These are phyloP conservation scores for Mugil cephalus DNA, from an alignment of 2,113 vertebrate species.

Conservation along the genomic window DNA sequence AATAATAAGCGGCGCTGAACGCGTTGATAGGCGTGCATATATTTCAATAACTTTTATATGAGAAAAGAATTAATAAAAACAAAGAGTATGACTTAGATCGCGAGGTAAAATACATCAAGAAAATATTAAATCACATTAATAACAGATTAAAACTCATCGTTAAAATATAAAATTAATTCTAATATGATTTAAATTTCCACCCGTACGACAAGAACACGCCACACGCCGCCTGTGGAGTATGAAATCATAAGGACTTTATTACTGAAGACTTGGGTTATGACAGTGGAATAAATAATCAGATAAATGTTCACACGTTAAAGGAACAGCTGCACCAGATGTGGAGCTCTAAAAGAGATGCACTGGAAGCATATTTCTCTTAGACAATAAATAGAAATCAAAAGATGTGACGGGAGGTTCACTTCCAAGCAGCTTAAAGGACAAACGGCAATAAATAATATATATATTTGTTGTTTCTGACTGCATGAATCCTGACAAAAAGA, in stretches of 20 bases:
- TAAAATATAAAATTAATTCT: not conserved
- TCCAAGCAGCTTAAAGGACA: slow-evolving; percentile 77
- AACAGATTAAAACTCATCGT: no score
- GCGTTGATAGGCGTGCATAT: slow-evolving; percentile 25
- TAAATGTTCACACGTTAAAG: slow-evolving; percentile 87
- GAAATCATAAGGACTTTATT: slow-evolving; percentile 95
- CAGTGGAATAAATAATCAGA: slow-evolving; percentile 98
- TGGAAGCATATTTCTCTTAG: slow-evolving; percentile 80
- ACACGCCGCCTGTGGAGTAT: slow-evolving; percentile 84
- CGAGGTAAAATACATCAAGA: no score
- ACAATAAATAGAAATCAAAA: slow-evolving; percentile 92
- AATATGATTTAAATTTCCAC: not conserved
- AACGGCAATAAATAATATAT: slow-evolving; percentile 92
- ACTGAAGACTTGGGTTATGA: slow-evolving; percentile 94
- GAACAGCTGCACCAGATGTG: slow-evolving; percentile 81
- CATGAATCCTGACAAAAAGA: slow-evolving; percentile 65
- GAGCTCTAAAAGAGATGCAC: slow-evolving; percentile 73
- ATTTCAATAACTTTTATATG: slow-evolving; percentile 42
- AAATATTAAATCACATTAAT: no score
- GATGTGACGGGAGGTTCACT: slow-evolving; percentile 74
- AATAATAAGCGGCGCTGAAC: slow-evolving; percentile 55
- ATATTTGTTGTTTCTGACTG: slow-evolving; percentile 69
- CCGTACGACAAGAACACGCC: slow-evolving; percentile 1
- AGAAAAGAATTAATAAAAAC: not conserved
- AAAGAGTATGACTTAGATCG: not conserved